Evolutionary conservation across 2,888 invertebrate species (phyloP).

Genomic region (Villa cingulata): DNA sequence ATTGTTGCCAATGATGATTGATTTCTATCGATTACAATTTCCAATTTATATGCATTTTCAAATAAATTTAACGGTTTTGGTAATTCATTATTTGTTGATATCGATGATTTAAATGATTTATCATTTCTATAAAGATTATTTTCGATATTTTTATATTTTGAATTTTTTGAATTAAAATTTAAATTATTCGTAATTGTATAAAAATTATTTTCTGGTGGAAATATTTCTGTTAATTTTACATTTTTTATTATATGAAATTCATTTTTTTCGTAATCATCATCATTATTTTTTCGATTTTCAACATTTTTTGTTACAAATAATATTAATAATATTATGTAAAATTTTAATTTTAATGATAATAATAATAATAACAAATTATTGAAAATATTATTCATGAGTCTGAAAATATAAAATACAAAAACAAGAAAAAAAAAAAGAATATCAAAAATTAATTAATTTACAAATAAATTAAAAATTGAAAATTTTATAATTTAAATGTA

Average conservation of each 20-base stretch:
- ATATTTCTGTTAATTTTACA: not conserved
- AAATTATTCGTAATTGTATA: too few species aligned
- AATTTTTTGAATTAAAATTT: too few species aligned
- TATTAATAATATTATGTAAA: not conserved
- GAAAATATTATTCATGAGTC: slow-evolving; percentile 5
- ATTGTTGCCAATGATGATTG: not conserved
- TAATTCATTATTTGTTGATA: too few species aligned
- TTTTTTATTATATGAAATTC: not conserved
- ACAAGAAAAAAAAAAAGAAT: too few species aligned
- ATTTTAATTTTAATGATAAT: too few species aligned
- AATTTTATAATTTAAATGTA: too few species aligned
- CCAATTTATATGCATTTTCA: not conserved
- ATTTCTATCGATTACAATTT: not conserved
- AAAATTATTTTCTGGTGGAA: too few species aligned
- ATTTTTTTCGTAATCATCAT: not conserved
- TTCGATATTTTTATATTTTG: too few species aligned
- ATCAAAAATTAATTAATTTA: too few species aligned
- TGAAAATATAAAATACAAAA: not conserved
- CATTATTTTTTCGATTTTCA: not conserved
- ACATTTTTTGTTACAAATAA: not conserved
- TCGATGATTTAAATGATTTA: not conserved
- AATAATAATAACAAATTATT: not conserved
- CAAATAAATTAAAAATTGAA: too few species aligned
- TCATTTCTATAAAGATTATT: not conserved
- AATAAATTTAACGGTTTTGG: slow-evolving; percentile 10